Base-by-base conservation (phyloP, 2,113 vertebrate genomes). In the Neodontobutis hainanensis region DNA sequence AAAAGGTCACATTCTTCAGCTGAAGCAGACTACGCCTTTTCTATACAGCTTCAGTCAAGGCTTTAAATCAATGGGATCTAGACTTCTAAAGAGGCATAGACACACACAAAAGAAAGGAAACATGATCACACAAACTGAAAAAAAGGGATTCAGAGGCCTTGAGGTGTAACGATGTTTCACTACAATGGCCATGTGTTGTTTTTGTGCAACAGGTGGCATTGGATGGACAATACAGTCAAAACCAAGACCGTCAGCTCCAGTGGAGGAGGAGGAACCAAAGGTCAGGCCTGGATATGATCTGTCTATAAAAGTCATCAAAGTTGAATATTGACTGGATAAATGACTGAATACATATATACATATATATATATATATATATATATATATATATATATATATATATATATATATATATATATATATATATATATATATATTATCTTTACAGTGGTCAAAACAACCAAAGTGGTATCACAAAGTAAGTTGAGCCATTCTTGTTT, bases 211-310 rank as follows among this genome's bases (percentile, higher is more conserved):
- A 89, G 80, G 61, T 63, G 65, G 68, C 70, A 75, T 60, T 87
- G 83, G 82, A 90, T 91, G 91, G 91, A 92, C 66, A 79, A 75
- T 42, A 69, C 82, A 76, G 83, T 61, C 3, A 74, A 79, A 45
- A 65, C 51, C 57, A 88, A 70, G 70, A 83, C 76, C n/a, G 49
- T 85, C 14, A 65, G 78, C 2, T 68, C 73, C 42, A 80, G 70
- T 8, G 83, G 77, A 65, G 75, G 65, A 8, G 68, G 8, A 4
- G 85, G 80, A 44, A 75, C 69, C 56, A 83, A 49, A 77, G 88
- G 92, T 93, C 11, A 81, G 75, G 14, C 57, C 4, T 47, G 3
- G n/a, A 38, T 27, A n/a, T 35, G 7, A 14, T 35, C 68, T 2
- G n/a, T 61, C 11, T 56, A 1, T 6, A 47, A 64, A 48, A 27